Conservation (phyloP, 2,113 vertebrate genomes). For the Chaenogobius annularis region DNA sequence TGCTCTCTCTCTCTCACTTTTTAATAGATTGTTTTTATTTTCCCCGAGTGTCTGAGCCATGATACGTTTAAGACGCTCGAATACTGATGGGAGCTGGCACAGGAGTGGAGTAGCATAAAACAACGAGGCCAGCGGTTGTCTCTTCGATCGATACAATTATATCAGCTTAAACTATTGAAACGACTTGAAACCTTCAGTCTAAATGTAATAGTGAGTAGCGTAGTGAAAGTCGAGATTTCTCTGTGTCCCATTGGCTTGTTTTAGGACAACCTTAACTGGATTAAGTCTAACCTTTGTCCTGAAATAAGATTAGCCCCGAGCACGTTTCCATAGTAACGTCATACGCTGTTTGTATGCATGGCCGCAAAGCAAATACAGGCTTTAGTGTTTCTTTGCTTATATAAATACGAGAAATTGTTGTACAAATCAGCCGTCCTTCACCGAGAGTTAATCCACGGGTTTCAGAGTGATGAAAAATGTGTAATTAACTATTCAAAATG, state of each 20-base stretch:
- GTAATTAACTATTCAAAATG: too few species aligned
- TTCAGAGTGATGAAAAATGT: too few species aligned
- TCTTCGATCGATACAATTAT: not conserved
- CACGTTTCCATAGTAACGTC: conserved; percentile 12
- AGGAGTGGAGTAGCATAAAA: conserved; percentile 20
- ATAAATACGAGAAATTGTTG: not conserved
- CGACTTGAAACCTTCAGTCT: not conserved
- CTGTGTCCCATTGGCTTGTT: conserved; percentile 3
- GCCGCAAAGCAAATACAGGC: not conserved
- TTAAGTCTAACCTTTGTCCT: conserved; percentile 12
- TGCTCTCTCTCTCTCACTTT: conserved; percentile 21
- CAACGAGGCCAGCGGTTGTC: conserved; percentile 2
- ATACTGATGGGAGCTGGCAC: conserved; percentile 37
- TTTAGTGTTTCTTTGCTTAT: not conserved
- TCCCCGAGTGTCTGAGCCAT: conserved; percentile 21
- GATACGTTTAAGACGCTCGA: conserved; percentile 38
- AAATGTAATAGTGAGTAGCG: not conserved
- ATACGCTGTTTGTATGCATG: conserved; percentile 1
- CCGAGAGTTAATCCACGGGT: too few species aligned
- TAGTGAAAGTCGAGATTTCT: conserved; percentile 5
- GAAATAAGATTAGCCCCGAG: not conserved
- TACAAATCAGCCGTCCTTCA: not conserved
- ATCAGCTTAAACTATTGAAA: not conserved
- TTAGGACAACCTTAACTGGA: conserved; percentile 1
- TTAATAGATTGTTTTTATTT: conserved; percentile 39